Percentiles rank a stretch among this genome's conserved stretches.
Conservation (phyloP, 2,113 vertebrate species). For the Laterallus jamaicensis region DNA sequence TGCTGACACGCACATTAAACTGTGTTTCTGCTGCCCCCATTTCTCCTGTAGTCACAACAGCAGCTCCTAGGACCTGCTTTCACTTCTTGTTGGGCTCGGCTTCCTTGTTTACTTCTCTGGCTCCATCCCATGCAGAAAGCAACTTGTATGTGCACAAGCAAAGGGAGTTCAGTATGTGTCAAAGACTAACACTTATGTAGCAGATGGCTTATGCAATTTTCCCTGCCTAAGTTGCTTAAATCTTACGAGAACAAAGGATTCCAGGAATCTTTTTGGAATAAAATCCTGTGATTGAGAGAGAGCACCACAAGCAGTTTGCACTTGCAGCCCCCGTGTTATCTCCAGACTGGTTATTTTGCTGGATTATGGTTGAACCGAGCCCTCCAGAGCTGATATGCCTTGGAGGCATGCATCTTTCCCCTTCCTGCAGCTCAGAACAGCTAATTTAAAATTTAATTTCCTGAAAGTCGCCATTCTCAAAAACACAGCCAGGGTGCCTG, state of each 20-base stretch:
- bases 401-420: neutral
- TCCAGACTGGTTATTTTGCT: neutral
- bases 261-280: slow-evolving; percentile 24
- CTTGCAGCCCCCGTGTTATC: fast-evolving
- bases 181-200: neutral
- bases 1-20: neutral
- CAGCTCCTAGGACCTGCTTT: neutral
- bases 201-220: slow-evolving; percentile 16
- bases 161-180: neutral
- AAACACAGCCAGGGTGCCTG: neutral
- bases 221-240: slow-evolving; percentile 42
- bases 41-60: neutral
- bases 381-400: neutral
- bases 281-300: neutral
- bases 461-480: neutral
- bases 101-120: neutral
- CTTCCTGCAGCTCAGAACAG: neutral
- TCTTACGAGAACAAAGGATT: neutral
- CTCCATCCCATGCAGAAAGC: neutral
- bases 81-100: neutral
- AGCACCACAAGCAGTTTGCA: neutral
- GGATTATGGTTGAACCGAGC: neutral
- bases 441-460: slow-evolving; percentile 58
- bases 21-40: neutral
- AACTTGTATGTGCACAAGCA: fast-evolving